These are phyloP conservation scores for Labroides dimidiatus DNA, from an alignment of 2,797 vertebrate species.

Conservation along the genomic window DNA sequence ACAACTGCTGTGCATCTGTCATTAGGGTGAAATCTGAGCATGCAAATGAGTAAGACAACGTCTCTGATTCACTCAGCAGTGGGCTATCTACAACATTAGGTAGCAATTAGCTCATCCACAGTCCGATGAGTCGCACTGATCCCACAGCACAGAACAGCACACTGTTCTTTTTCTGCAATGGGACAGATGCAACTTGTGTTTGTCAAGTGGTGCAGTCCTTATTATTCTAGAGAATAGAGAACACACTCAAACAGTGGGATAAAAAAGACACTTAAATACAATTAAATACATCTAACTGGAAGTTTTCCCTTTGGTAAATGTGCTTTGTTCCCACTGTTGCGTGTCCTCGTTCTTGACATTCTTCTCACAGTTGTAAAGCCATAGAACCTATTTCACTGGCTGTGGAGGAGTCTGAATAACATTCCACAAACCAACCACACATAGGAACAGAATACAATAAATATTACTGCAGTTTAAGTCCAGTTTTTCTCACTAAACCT, in stretches of 20 bases:
- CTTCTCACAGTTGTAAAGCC: slow-evolving; percentile 61
- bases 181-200: slow-evolving; percentile 39
- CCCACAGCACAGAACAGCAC: slow-evolving; percentile 40
- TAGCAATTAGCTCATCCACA: slow-evolving; percentile 56
- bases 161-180: slow-evolving; percentile 12
- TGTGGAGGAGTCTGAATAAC: slow-evolving; percentile 74
- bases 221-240: slow-evolving; percentile 48
- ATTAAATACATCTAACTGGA: slow-evolving; percentile 71
- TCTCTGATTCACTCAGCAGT: slow-evolving; percentile 55
- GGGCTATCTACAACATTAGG: slow-evolving; percentile 57
- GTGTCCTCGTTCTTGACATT: slow-evolving; percentile 51
- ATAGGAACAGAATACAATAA: slow-evolving; percentile 79
- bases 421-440: slow-evolving; percentile 71
- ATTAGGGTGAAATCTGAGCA: slow-evolving; percentile 55
- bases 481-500: slow-evolving; percentile 55
- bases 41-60: slow-evolving; percentile 62
- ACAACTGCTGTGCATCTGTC: slow-evolving; percentile 57
- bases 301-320: slow-evolving; percentile 81
- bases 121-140: slow-evolving; percentile 39
- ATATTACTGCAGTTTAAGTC: slow-evolving; percentile 75
- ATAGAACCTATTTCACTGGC: slow-evolving; percentile 53
- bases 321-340: slow-evolving; percentile 63
- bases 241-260: slow-evolving; percentile 52
- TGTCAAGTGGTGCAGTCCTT: slow-evolving; percentile 50
- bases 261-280: slow-evolving; percentile 41